phyloP scores from a whole-genome alignment of 35 echinoderm and acorn worm genomes.

The Diadema setosum region DNA sequence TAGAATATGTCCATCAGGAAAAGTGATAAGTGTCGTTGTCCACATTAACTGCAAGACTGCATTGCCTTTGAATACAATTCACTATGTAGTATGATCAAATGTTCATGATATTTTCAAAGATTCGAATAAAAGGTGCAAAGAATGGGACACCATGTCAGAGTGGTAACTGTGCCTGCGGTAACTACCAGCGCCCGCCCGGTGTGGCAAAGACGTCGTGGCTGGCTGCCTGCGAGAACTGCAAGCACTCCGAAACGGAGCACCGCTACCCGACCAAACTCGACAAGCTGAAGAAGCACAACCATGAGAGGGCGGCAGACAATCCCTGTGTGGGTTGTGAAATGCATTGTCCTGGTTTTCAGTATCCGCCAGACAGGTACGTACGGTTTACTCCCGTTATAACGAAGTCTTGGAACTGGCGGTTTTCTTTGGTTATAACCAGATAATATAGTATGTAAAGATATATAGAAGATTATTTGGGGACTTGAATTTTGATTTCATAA shows the following conservation, averaged over 20 bases:
- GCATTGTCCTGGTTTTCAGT: constrained; percentile 47
- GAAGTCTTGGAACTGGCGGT: no score
- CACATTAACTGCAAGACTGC: not conserved
- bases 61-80: not conserved
- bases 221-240: constrained; percentile 37
- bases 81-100: not conserved
- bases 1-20: not conserved
- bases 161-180: constrained; percentile 39
- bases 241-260: constrained; percentile 66
- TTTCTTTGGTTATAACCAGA: no score
- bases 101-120: not conserved
- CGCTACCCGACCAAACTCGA: constrained; percentile 64
- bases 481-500: not conserved
- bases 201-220: constrained; percentile 34
- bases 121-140: constrained; percentile 61
- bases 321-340: constrained; percentile 54
- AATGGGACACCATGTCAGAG: constrained; percentile 67
- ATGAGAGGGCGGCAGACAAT: constrained; percentile 14
- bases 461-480: not conserved
- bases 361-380: constrained; percentile 55
- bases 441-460: not conserved
- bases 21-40: not conserved
- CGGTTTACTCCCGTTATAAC: no score
- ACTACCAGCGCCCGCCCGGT: constrained; percentile 35
- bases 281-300: constrained; percentile 27